Percentiles rank a stretch among this genome's conserved stretches.
phyloP scores from a whole-genome alignment of 1,140 invertebrate species.

The Potamilus streckersoni region DNA sequence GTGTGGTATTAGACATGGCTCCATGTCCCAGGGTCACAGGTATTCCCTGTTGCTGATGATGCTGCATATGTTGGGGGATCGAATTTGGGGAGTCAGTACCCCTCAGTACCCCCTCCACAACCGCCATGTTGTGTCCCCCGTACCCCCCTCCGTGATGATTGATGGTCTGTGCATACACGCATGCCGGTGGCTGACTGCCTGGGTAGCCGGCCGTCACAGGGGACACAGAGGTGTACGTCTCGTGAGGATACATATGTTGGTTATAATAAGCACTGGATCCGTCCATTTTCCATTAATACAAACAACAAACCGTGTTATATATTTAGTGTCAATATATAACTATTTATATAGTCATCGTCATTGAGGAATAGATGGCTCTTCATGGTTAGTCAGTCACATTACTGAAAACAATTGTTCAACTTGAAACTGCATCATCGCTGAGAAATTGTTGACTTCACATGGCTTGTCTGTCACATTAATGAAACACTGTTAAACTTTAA shows the following conservation, averaged over 20 bases:
- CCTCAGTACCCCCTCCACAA: conserved; percentile 52
- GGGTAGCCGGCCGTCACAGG: conserved; percentile 5
- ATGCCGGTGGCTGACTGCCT: conserved; percentile 33
- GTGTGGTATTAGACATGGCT: conserved; percentile 45
- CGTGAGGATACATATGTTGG: conserved; percentile 34
- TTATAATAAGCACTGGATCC: conserved; percentile 44
- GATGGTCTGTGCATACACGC: conserved; percentile 33
- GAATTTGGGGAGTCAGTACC: conserved; percentile 9
- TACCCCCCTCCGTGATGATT: conserved; percentile 39
- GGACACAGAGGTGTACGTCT: conserved; percentile 23
- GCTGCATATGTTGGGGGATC: conserved; percentile 8
- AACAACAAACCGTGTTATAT: no score
- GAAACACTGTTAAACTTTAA: no score
- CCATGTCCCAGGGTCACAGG: conserved; percentile 14
- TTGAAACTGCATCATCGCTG: no score
- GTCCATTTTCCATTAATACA: conserved; percentile 31
- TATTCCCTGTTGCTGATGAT: conserved; percentile 29
- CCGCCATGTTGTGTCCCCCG: conserved; percentile 61
- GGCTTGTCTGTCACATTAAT: no score
- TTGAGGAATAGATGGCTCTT: no score
- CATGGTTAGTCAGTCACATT: no score
- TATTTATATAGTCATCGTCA: no score
- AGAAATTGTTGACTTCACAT: no score
- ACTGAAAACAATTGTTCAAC: no score
- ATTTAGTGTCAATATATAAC: no score